These are phyloP conservation scores for Drosophila setosimentum DNA, from an alignment of 2,888 invertebrate genomes.

Conservation along the genomic window DNA sequence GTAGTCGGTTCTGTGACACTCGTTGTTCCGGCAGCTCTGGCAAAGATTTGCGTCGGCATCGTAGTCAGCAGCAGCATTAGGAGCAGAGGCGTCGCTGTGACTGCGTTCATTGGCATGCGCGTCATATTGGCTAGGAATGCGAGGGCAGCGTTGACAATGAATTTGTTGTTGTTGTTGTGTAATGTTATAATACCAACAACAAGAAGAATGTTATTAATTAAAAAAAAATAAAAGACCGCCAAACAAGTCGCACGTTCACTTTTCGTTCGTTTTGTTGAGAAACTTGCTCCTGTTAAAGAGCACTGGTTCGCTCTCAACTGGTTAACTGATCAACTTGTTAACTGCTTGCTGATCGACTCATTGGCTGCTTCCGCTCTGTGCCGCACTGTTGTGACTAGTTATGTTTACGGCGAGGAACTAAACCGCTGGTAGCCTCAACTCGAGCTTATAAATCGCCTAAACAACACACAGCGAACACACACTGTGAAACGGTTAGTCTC, in stretches of 20 bases:
- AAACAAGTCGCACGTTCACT: slow-evolving; percentile 71
- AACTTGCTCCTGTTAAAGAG: slow-evolving; percentile 62
- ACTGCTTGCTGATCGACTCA: slow-evolving; percentile 20
- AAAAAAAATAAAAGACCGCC: slow-evolving; percentile 43
- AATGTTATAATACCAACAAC: slow-evolving; percentile 16
- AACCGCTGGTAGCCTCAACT: slow-evolving; percentile 77
- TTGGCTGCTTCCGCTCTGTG: slow-evolving; percentile 52
- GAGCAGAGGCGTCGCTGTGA: slow-evolving; percentile 19
- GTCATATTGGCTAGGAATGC: slow-evolving; percentile 62
- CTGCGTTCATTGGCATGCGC: slow-evolving; percentile 60
- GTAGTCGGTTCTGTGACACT: neutral
- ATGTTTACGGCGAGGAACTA: slow-evolving; percentile 84
- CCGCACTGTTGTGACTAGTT: slow-evolving; percentile 79
- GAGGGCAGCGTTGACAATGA: slow-evolving; percentile 64
- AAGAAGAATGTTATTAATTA: slow-evolving; percentile 26
- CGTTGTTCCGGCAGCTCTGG: neutral
- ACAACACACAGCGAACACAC: slow-evolving; percentile 18
- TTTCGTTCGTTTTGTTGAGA: slow-evolving; percentile 23
- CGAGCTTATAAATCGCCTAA: slow-evolving; percentile 72
- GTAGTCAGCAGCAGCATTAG: slow-evolving; percentile 19
- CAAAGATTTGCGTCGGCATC: slow-evolving; percentile 9
- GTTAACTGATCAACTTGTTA: slow-evolving; percentile 49
- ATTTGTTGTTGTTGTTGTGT: slow-evolving; percentile 30
- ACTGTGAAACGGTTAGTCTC: slow-evolving; percentile 39
- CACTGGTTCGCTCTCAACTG: slow-evolving; percentile 27